Evolutionary conservation across 2,113 vertebrate genomes (phyloP), one percentile per base, ranked within the genome.

Genomic region (Nycticryphes semicollaris): DNA sequence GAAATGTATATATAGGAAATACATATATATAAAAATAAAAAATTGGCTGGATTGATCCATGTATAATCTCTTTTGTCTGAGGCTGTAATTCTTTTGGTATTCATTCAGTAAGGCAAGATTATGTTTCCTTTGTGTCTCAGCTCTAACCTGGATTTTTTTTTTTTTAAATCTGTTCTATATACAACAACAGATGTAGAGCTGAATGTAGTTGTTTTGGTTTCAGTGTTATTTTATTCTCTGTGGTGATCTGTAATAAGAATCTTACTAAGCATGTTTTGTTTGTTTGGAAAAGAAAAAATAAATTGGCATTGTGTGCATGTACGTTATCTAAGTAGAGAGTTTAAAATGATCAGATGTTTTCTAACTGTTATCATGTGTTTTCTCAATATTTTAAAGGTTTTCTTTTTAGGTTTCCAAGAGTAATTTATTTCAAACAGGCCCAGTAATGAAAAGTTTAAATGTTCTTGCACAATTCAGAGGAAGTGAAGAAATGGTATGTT

Each of bases 401-500:
- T 86, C 33, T 87, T 94, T 94, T 91, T 76, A 96, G 25, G 14
- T 83, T 92, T 94, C 22, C 24, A 48, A 82, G 62, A 57, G 35
- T 80, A 60, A 41, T 59, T 96, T 80, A 78, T 76, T 96, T 94
- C 78, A 72, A 66, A 37, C 30, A 92, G 75, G 54, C 39, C 72
- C 45, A 80, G 13, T 69, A 91, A 24, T 47, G 79, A 54, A 75
- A 96, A 84, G 37, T 86, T 97, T 83, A 57, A 81, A 59, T 95
- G 43, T 75, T 80, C 51, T 93, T 89, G 45, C 50, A 76, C 43
- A 77, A 28, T 74, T 95, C 37, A 64, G 37, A 59, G 84, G 96
- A 95, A 97, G 93, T 96, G 95, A 96, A 98, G 88, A 97, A 92
- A 94, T 67, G 50, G 30, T 90, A 45, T 21, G 48, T 96, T 97